These are phyloP conservation scores for Hyphantria cunea DNA, from an alignment of 1,140 invertebrate genomes.

Conservation along the genomic window DNA sequence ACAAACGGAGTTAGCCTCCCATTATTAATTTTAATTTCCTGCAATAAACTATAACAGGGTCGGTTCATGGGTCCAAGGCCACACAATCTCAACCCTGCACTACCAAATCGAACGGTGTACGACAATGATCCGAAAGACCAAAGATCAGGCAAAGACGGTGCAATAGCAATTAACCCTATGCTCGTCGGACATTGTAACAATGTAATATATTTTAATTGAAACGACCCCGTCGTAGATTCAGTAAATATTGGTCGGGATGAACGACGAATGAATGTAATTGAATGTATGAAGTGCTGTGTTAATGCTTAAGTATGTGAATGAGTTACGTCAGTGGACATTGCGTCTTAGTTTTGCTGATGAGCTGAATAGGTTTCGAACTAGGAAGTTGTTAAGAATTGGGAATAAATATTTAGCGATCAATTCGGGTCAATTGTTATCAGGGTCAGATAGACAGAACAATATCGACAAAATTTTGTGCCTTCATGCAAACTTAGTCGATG, in stretches of 20 bases:
- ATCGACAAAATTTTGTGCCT: too few relatives aligned
- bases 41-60: too few relatives aligned
- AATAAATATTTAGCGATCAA: not conserved
- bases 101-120: slow-evolving; percentile 49
- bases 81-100: slow-evolving; percentile 26
- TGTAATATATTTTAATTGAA: slow-evolving; percentile 76
- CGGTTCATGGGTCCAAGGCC: not conserved
- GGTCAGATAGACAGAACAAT: too few relatives aligned
- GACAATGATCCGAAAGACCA: slow-evolving; percentile 57
- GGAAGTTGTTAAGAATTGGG: too few relatives aligned
- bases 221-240: slow-evolving; percentile 51
- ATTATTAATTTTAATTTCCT: too few relatives aligned
- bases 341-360: too few relatives aligned
- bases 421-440: too few relatives aligned
- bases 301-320: slow-evolving; percentile 29
- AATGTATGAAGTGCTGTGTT: slow-evolving; percentile 38
- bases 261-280: slow-evolving; percentile 45
- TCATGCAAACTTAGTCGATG: too few relatives aligned
- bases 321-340: slow-evolving; percentile 12
- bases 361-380: too few relatives aligned
- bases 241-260: slow-evolving; percentile 47
- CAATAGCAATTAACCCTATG: slow-evolving; percentile 73
- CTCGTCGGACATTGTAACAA: slow-evolving; percentile 56
- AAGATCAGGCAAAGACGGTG: slow-evolving; percentile 59
- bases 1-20: too few relatives aligned